Percentiles rank a stretch among this genome's conserved stretches.
These are phyloP conservation scores for Zele albiditarsus DNA, from an alignment of 2,888 invertebrate species.

Conservation along the genomic window DNA sequence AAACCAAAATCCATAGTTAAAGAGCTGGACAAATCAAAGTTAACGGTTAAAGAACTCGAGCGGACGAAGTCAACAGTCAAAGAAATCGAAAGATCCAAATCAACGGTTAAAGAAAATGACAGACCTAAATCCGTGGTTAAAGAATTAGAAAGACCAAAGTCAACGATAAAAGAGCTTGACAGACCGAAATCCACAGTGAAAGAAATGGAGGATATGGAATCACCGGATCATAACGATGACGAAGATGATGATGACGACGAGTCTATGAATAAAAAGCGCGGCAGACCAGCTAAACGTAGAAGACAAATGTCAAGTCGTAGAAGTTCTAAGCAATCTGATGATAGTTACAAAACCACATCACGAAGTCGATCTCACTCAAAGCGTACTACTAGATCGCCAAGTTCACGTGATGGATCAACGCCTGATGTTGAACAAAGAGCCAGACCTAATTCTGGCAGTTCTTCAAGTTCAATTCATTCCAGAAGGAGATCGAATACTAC, in stretches of 20 bases:
- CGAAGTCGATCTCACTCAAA: conserved; percentile 36
- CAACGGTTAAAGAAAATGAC: conserved; percentile 23
- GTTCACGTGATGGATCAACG: conserved; percentile 42
- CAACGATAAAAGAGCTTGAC: neutral
- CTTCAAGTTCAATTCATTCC: conserved; percentile 31
- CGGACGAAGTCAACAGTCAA: conserved; percentile 15
- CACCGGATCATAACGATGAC: conserved; percentile 4
- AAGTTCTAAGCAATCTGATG: conserved; percentile 43
- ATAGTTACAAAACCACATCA: conserved; percentile 29
- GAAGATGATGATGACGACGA: conserved; percentile 30
- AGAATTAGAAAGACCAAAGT: conserved; percentile 14
- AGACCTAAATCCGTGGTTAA: conserved; percentile 8
- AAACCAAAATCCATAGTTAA: conserved; percentile 6
- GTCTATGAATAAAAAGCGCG: conserved; percentile 33
- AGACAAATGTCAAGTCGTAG: conserved; percentile 33
- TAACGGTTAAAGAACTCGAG: conserved; percentile 20
- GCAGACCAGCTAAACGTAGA: conserved; percentile 24
- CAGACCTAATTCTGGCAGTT: conserved; percentile 31
- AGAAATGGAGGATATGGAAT: neutral
- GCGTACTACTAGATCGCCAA: conserved; percentile 37
- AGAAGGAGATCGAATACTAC: conserved; percentile 2
- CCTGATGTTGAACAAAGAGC: conserved; percentile 40
- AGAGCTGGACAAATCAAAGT: conserved; percentile 30
- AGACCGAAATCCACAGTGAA: neutral
- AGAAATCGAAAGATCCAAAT: conserved; percentile 11